Evolutionary conservation across 2,797 vertebrate species (phyloP).

Genomic region (Gambusia yucatana): DNA sequence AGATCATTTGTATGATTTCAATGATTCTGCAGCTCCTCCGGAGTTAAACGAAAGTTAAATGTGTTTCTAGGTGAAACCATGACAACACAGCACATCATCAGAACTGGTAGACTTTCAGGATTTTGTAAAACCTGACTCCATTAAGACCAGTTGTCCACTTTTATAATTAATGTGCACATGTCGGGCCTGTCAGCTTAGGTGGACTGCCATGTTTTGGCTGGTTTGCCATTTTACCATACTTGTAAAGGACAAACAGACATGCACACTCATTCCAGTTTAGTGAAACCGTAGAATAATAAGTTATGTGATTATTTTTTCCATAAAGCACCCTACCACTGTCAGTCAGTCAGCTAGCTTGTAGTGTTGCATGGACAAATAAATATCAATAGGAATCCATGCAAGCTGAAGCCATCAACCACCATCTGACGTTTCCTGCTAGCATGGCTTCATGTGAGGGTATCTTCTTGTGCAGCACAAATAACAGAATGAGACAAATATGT

Average conservation of each 20-base stretch:
- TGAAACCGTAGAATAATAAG: not conserved
- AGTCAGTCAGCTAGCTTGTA: conserved; percentile 22
- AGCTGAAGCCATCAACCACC: conserved; percentile 18
- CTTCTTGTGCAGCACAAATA: conserved; percentile 64
- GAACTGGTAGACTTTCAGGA: no score
- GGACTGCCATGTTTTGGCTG: no score
- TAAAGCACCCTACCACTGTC: not conserved
- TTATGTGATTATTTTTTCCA: not conserved
- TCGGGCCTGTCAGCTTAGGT: no score
- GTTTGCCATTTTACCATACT: no score
- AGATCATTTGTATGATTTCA: no score
- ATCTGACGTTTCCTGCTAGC: conserved; percentile 28
- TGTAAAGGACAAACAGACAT: not conserved
- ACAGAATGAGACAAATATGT: conserved; percentile 47
- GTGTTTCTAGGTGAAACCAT: no score
- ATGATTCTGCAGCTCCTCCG: no score
- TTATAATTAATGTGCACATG: no score
- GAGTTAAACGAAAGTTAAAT: no score
- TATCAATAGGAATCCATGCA: conserved; percentile 24
- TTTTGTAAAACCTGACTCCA: no score
- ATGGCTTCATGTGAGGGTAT: conserved; percentile 62
- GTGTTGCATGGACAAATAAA: conserved; percentile 1
- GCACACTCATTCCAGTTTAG: not conserved
- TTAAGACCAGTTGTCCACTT: no score
- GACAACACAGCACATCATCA: no score